phyloP scores from a whole-genome alignment of 1,140 invertebrate genomes.

The Drosophila cardini region DNA sequence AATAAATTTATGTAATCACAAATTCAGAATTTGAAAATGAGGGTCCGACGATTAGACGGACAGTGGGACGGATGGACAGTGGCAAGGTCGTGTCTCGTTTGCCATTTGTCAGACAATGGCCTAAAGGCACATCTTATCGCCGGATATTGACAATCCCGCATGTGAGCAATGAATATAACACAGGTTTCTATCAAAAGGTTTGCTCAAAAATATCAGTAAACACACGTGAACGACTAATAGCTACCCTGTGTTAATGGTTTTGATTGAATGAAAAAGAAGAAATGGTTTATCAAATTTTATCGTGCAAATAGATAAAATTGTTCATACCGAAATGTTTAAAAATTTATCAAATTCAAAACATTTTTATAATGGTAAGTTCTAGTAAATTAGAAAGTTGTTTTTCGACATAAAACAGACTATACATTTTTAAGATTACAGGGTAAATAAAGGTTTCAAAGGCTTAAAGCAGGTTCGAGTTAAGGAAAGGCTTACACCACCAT shows the following conservation, averaged over 20 bases:
- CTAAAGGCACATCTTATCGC: slow-evolving; percentile 34
- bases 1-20: slow-evolving; percentile 34
- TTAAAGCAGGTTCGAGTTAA: slow-evolving; percentile 44
- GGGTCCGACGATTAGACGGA: neutral
- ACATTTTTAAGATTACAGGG: neutral
- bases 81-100: slow-evolving; percentile 31
- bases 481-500: slow-evolving; percentile 44
- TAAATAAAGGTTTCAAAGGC: slow-evolving; percentile 45
- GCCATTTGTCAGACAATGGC: slow-evolving; percentile 42
- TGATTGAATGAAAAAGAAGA: too few relatives aligned
- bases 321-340: too few relatives aligned
- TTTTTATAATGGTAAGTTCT: too few relatives aligned
- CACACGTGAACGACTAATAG: neutral
- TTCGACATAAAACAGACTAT: neutral
- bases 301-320: too few relatives aligned
- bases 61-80: neutral
- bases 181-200: slow-evolving; percentile 43
- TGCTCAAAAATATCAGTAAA: slow-evolving; percentile 1
- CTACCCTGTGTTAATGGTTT: neutral
- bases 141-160: slow-evolving; percentile 43
- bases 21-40: slow-evolving; percentile 3
- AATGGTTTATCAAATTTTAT: too few relatives aligned
- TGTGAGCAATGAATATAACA: slow-evolving; percentile 48
- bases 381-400: neutral
- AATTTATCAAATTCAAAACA: too few relatives aligned